phyloP scores from a whole-genome alignment of 2,888 invertebrate species.

The Drosophila setosimentum region DNA sequence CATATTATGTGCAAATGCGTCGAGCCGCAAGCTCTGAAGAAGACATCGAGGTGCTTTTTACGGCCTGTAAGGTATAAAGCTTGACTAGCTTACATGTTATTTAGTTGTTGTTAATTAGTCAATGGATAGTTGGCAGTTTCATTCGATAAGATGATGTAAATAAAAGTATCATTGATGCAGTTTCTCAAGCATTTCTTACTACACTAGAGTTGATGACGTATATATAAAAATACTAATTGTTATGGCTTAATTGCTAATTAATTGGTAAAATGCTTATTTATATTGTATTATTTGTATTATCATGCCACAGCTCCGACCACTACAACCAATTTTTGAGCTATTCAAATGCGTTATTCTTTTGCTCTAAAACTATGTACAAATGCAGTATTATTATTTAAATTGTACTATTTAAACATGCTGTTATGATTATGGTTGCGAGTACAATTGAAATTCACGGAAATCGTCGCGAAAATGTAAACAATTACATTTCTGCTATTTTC shows the following conservation, averaged over 20 bases:
- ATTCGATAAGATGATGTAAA: constrained; percentile 8
- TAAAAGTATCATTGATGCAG: constrained; percentile 29
- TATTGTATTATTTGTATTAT: constrained; percentile 8
- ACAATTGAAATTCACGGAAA: constrained; percentile 22
- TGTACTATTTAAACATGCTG: constrained; percentile 47
- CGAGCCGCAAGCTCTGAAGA: constrained; percentile 3
- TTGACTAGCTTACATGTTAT: constrained; percentile 1
- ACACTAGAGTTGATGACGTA: constrained; percentile 16
- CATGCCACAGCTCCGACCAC: constrained; percentile 76
- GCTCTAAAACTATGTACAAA: constrained; percentile 45
- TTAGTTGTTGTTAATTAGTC: neutral
- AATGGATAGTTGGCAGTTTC: neutral
- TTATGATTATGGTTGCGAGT: constrained; percentile 36
- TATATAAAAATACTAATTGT: constrained; percentile 18
- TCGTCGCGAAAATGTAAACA: constrained; percentile 15
- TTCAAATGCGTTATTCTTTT: constrained; percentile 16
- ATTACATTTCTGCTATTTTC: constrained; percentile 29
- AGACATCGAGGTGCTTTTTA: constrained; percentile 51
- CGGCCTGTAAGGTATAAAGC: constrained; percentile 2
- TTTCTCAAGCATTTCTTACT: constrained; percentile 29
- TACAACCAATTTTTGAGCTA: constrained; percentile 83
- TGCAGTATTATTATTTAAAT: constrained; percentile 40
- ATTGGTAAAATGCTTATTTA: constrained; percentile 1
- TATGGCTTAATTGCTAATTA: constrained; percentile 29
- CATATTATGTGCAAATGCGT: constrained; percentile 37